A percentile compares a stretch with the other conserved stretches of the same genome.
Evolutionary conservation across 2,888 invertebrate genomes (phyloP).

Genomic region (Rhabditoides inermis): DNA sequence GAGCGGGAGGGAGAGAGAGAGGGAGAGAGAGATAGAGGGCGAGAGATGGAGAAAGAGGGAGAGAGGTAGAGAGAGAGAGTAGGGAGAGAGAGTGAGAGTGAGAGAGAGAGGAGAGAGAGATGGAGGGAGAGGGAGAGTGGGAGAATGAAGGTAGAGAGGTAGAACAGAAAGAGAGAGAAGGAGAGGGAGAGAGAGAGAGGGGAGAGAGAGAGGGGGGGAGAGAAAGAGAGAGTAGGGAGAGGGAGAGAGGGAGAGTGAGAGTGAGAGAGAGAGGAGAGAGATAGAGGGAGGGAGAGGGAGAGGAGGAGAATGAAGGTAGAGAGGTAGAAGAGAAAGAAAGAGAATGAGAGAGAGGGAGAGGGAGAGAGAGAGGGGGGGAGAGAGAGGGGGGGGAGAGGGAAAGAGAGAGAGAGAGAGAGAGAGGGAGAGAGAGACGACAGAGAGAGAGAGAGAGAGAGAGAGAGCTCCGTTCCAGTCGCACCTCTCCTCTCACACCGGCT

Average conservation of each 20-base stretch:
- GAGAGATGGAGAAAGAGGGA: slow-evolving; percentile 1
- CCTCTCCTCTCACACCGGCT: too few species aligned
- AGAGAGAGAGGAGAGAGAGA: background rate
- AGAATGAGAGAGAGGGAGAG: too few species aligned
- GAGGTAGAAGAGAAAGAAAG: background rate
- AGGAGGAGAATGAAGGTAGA: background rate
- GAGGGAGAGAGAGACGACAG: background rate
- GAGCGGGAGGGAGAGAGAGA: too few species aligned
- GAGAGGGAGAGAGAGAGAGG: background rate
- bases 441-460: background rate
- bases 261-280: background rate
- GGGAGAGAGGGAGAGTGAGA: background rate
- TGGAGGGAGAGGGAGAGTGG: background rate
- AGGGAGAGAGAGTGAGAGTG: background rate
- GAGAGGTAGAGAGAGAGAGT: background rate
- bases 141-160: background rate
- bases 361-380: background rate
- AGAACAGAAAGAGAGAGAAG: background rate
- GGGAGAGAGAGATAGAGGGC: slow-evolving; percentile 2
- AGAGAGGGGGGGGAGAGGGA: background rate
- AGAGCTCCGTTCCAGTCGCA: too few species aligned
- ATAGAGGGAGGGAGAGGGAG: background rate
- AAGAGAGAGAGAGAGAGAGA: background rate
- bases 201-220: background rate
- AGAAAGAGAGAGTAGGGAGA: background rate